Evolutionary conservation across 1,140 invertebrate genomes (phyloP).

Genomic region (Ylistrum balloti): DNA sequence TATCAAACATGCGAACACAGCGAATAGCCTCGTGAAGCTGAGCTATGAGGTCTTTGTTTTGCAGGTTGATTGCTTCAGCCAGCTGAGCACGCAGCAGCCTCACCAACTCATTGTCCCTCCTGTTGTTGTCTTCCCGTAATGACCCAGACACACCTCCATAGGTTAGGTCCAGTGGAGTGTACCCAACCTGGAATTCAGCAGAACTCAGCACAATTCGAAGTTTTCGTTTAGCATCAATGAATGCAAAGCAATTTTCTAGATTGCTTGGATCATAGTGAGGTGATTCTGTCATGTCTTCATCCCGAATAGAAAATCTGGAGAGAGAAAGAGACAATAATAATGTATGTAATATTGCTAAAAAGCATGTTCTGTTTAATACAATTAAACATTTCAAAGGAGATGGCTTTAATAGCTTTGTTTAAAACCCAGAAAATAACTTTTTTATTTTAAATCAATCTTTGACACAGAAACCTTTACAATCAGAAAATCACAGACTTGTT

Average conservation of each 20-base stretch:
- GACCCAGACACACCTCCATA: slow-evolving; percentile 61
- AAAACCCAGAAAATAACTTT: too few species aligned
- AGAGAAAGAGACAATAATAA: not conserved
- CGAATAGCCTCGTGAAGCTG: slow-evolving; percentile 94
- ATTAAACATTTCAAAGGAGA: not conserved
- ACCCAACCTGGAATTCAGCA: slow-evolving; percentile 81
- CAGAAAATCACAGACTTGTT: too few species aligned
- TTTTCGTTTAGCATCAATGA: slow-evolving; percentile 95
- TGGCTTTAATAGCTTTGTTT: too few species aligned
- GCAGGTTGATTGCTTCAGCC: slow-evolving; percentile 93
- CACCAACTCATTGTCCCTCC: slow-evolving; percentile 86
- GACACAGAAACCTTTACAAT: too few species aligned
- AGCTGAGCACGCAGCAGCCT: slow-evolving; percentile 90
- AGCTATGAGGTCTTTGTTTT: slow-evolving; percentile 91
- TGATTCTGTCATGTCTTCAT: slow-evolving; percentile 83
- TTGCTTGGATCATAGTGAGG: slow-evolving; percentile 86
- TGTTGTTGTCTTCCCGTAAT: slow-evolving; percentile 59
- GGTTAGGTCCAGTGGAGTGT: slow-evolving; percentile 58
- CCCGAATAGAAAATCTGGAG: slow-evolving; percentile 61
- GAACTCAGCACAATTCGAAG: slow-evolving; percentile 94
- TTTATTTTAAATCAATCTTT: too few species aligned
- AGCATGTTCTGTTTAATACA: not conserved
- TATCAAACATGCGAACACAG: slow-evolving; percentile 90
- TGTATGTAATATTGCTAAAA: too few species aligned
- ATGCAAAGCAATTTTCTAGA: slow-evolving; percentile 86